Evolutionary conservation across 2,888 invertebrate genomes (phyloP).

Genomic region (Diogma glabrata): DNA sequence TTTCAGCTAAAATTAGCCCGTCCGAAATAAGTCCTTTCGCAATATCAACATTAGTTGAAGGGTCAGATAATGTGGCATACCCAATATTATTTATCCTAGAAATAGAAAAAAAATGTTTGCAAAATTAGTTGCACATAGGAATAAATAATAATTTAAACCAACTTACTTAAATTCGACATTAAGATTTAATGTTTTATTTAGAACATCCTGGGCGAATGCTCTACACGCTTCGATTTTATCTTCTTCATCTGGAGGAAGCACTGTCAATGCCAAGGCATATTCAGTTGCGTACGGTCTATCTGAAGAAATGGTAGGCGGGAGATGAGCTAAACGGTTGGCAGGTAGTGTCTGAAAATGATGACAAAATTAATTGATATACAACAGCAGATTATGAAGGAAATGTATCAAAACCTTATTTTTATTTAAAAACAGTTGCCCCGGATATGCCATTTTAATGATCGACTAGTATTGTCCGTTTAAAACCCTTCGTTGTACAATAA

Average conservation of each 20-base stretch:
- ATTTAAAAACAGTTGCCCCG: slow-evolving; percentile 4
- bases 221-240: slow-evolving; percentile 63
- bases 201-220: slow-evolving; percentile 48
- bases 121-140: too few species aligned
- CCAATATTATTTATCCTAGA: too few species aligned
- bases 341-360: slow-evolving; percentile 41
- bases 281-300: slow-evolving; percentile 79
- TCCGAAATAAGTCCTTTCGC: slow-evolving; percentile 72
- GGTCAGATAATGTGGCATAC: slow-evolving; percentile 34
- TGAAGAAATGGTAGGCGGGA: slow-evolving; percentile 64
- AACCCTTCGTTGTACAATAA: background rate
- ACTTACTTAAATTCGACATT: slow-evolving; percentile 65
- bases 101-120: too few species aligned
- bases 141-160: too few species aligned
- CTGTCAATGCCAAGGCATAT: slow-evolving; percentile 71
- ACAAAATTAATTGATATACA: background rate
- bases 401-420: background rate
- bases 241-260: slow-evolving; percentile 79
- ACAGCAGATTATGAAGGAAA: too few species aligned
- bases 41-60: slow-evolving; percentile 36
- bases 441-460: background rate
- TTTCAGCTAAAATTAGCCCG: slow-evolving; percentile 73
- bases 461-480: too few species aligned
- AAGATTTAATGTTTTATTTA: slow-evolving; percentile 65
- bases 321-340: slow-evolving; percentile 60